phyloP scores from a whole-genome alignment of 2,797 vertebrate species.

The Pachyuromys duprasi region DNA sequence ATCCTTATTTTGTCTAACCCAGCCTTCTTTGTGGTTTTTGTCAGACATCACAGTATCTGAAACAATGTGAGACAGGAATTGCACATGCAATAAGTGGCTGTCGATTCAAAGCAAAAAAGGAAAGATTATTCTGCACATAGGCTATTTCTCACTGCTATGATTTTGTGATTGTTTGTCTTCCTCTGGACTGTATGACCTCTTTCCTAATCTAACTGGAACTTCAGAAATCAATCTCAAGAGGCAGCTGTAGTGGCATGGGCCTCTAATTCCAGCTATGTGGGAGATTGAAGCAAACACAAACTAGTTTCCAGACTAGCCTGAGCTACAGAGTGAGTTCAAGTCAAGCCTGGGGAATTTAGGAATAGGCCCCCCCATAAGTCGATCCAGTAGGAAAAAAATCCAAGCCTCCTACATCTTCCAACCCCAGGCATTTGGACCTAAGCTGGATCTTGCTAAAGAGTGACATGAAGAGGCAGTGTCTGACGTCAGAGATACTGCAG shows the following conservation, averaged over 20 bases:
- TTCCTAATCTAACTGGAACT: constrained; percentile 30
- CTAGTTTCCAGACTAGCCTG: not conserved
- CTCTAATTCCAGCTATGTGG: not conserved
- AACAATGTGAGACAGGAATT: not conserved
- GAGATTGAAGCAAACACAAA: not conserved
- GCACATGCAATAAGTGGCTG: not conserved
- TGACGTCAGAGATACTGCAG: constrained; percentile 64
- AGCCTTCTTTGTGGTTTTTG: not conserved
- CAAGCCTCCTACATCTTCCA: not conserved
- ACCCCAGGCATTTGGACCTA: not conserved
- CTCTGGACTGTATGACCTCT: not conserved
- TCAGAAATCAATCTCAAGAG: constrained; percentile 3
- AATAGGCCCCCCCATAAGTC: not conserved
- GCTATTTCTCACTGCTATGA: not conserved
- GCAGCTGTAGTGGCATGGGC: too few relatives aligned
- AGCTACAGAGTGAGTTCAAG: not conserved
- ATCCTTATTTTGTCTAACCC: not conserved
- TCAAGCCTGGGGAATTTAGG: not conserved
- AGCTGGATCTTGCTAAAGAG: not conserved
- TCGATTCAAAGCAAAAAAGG: not conserved
- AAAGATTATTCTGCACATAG: not conserved
- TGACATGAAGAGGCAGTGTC: not conserved
- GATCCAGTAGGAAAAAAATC: not conserved
- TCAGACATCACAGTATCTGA: not conserved
- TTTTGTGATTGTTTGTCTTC: not conserved